Percentiles rank a stretch among this genome's conserved stretches.
phyloP scores from a whole-genome alignment of 92 coral and sea anemone species.

The Metridium senile region DNA sequence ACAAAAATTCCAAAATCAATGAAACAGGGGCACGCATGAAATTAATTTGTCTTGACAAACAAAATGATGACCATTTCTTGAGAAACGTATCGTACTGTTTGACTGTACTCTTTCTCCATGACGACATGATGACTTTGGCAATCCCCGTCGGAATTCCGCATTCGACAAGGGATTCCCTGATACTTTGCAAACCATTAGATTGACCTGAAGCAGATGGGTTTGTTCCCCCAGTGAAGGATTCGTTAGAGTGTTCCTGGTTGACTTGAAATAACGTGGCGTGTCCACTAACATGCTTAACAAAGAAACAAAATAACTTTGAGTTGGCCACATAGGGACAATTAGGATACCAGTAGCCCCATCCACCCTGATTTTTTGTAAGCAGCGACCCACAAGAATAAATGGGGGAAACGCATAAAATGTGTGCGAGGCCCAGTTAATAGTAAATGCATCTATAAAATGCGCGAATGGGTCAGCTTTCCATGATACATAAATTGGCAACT shows the following conservation, averaged over 20 bases:
- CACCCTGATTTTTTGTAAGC: slow-evolving; percentile 47
- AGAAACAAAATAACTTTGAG: slow-evolving; percentile 28
- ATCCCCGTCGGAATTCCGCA: slow-evolving; percentile 38
- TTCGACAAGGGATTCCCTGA: slow-evolving; percentile 55
- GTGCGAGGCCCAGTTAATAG: slow-evolving; percentile 38
- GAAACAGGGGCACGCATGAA: slow-evolving; percentile 59
- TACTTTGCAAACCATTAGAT: slow-evolving; percentile 57
- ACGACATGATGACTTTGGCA: slow-evolving; percentile 59
- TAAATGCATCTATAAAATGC: slow-evolving; percentile 55
- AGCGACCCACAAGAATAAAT: slow-evolving; percentile 48
- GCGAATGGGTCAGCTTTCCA: slow-evolving; percentile 57
- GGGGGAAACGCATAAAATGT: slow-evolving; percentile 58
- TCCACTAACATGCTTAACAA: slow-evolving; percentile 39
- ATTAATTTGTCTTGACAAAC: slow-evolving; percentile 49
- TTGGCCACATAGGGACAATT: slow-evolving; percentile 39
- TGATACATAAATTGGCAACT: slow-evolving; percentile 39
- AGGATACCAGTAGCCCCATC: slow-evolving; percentile 50
- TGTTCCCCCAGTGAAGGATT: slow-evolving; percentile 33
- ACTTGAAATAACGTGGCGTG: slow-evolving; percentile 23
- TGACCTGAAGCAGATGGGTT: slow-evolving; percentile 49
- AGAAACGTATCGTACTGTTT: slow-evolving; percentile 62
- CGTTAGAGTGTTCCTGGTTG: slow-evolving; percentile 34
- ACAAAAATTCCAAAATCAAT: slow-evolving; percentile 26
- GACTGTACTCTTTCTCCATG: slow-evolving; percentile 49
- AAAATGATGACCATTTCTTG: slow-evolving; percentile 50